These are phyloP conservation scores for Magallana angulata DNA, from an alignment of 1,140 invertebrate genomes.

Conservation along the genomic window DNA sequence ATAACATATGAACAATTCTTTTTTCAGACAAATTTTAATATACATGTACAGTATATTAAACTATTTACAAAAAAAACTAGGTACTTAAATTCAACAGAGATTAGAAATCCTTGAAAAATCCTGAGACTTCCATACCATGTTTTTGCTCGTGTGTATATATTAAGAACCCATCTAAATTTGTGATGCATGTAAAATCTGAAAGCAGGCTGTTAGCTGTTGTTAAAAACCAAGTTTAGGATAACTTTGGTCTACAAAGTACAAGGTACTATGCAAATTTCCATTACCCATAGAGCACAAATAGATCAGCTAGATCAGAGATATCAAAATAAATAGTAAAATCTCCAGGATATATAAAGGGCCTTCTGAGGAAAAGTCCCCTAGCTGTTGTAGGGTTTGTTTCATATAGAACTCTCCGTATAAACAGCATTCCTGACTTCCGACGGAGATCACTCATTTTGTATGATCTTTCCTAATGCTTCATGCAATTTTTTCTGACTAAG, in stretches of 20 bases:
- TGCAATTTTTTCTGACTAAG: neutral
- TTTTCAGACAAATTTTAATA: no score
- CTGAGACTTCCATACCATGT: no score
- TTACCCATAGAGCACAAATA: neutral
- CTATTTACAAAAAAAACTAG: no score
- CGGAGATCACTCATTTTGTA: neutral
- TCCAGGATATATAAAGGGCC: neutral
- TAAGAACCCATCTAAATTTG: no score
- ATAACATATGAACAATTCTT: no score
- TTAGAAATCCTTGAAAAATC: no score
- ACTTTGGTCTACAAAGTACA: conserved; percentile 29
- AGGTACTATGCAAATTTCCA: neutral
- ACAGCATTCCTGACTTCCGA: neutral
- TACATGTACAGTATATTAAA: no score
- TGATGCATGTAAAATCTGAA: no score
- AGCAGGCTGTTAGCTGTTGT: no score
- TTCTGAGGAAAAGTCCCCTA: neutral
- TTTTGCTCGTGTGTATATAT: no score
- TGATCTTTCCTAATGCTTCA: neutral
- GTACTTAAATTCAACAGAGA: no score
- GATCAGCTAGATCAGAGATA: neutral
- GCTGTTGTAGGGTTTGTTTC: neutral
- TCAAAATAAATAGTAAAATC: conserved; percentile 17
- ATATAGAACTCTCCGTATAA: neutral
- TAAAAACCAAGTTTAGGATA: neutral